Percentiles rank a stretch among this genome's conserved stretches.
These are phyloP conservation scores for Parnassius orleans DNA, from an alignment of 2,888 invertebrate species.

Conservation along the genomic window DNA sequence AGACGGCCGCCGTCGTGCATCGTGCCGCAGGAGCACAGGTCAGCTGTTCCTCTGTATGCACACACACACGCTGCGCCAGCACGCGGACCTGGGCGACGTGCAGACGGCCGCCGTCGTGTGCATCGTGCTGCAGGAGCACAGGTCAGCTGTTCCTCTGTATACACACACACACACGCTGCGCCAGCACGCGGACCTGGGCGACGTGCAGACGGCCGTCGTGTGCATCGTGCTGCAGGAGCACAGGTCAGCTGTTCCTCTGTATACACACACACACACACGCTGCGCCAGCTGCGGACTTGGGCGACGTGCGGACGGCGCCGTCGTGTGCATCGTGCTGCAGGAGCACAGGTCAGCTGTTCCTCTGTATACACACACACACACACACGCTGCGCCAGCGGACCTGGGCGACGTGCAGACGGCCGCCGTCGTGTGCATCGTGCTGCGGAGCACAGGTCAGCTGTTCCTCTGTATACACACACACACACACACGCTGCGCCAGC, in stretches of 20 bases:
- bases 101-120: slow-evolving; percentile 92
- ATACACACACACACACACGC: slow-evolving; percentile 49
- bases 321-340: slow-evolving; percentile 91
- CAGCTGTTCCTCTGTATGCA: background rate
- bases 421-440: slow-evolving; percentile 89
- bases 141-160: slow-evolving; percentile 33
- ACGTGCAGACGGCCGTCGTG: slow-evolving; percentile 93
- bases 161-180: slow-evolving; percentile 73
- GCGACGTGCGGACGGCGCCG: slow-evolving; percentile 95
- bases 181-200: slow-evolving; percentile 90
- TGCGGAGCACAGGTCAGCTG: slow-evolving; percentile 81
- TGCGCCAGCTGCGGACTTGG: slow-evolving; percentile 89
- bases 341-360: slow-evolving; percentile 64
- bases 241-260: slow-evolving; percentile 36
- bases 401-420: slow-evolving; percentile 94
- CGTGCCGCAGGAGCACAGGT: slow-evolving; percentile 86
- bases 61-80: slow-evolving; percentile 82
- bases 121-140: slow-evolving; percentile 88
- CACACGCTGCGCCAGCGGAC: slow-evolving; percentile 86
- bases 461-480: background rate
- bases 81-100: slow-evolving; percentile 92
- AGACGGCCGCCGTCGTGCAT: slow-evolving; percentile 91
- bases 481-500: slow-evolving; percentile 85
- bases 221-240: slow-evolving; percentile 91
- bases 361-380: background rate